These are phyloP conservation scores for Otus scops DNA, from an alignment of 2,797 vertebrate species.

Conservation along the genomic window DNA sequence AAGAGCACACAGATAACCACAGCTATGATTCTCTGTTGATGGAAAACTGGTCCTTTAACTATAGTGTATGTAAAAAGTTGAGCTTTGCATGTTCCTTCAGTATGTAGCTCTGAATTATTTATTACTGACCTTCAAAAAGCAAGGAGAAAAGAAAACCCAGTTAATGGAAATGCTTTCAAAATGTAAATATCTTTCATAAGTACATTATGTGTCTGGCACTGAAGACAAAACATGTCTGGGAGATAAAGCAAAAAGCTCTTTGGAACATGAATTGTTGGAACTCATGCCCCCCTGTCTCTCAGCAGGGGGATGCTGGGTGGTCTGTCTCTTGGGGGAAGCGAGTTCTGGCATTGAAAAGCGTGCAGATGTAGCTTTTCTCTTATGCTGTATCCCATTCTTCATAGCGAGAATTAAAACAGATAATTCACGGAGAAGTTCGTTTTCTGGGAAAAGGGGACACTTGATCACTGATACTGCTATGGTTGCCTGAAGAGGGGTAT, in stretches of 20 bases:
- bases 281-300: not conserved
- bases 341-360: not conserved
- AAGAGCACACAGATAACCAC: not conserved
- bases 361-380: not conserved
- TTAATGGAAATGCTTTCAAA: slow-evolving; percentile 41
- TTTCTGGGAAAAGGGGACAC: not conserved
- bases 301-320: not conserved
- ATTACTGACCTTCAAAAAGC: slow-evolving; percentile 50
- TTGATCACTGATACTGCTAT: fast-evolving
- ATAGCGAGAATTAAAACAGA: not conserved
- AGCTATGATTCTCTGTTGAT: not conserved
- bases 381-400: not conserved
- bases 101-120: slow-evolving; percentile 53
- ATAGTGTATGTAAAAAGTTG: not conserved
- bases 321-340: not conserved
- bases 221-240: slow-evolving; percentile 21
- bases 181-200: slow-evolving; percentile 19
- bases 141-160: not conserved
- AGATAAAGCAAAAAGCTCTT: not conserved
- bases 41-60: not conserved
- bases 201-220: not conserved
- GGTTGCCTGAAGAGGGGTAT: not conserved
- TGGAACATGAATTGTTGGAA: not conserved
- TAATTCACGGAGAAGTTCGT: not conserved
- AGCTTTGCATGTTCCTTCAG: not conserved